Conservation (phyloP, 2,113 vertebrate species). For the Lagopus muta region DNA sequence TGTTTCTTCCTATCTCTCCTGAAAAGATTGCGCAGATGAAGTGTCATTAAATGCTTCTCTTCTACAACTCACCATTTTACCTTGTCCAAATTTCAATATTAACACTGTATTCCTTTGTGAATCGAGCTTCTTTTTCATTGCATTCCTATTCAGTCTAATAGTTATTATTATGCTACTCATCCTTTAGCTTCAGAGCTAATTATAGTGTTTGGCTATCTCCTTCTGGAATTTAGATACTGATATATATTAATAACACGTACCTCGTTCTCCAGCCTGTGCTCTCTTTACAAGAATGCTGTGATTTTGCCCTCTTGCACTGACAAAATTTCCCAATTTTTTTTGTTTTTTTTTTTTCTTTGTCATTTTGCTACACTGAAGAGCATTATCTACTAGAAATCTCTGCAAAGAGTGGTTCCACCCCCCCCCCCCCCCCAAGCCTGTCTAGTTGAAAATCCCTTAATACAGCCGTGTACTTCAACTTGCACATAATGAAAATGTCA, state of each 20-base stretch:
- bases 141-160: constrained; percentile 50
- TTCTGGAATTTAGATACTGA: constrained; percentile 58
- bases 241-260: constrained; percentile 49
- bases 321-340: not conserved
- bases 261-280: constrained; percentile 31
- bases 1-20: not conserved
- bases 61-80: constrained; percentile 10
- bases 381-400: constrained; percentile 7
- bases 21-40: constrained; percentile 14
- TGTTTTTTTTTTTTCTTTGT: not conserved
- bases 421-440: not conserved
- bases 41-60: constrained; percentile 31
- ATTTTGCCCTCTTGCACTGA: constrained; percentile 24
- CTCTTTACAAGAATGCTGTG: not conserved
- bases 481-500: constrained; percentile 53
- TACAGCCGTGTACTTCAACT: constrained; percentile 36
- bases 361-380: not conserved
- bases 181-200: constrained; percentile 68
- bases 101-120: constrained; percentile 47
- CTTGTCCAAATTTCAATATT: constrained; percentile 55
- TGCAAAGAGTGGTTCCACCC: not conserved
- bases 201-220: constrained; percentile 60
- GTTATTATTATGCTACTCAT: constrained; percentile 68
- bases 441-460: constrained; percentile 12
- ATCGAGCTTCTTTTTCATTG: constrained; percentile 55